Evolutionary conservation across 2,888 invertebrate genomes (phyloP).

Genomic region (Meganola albula): DNA sequence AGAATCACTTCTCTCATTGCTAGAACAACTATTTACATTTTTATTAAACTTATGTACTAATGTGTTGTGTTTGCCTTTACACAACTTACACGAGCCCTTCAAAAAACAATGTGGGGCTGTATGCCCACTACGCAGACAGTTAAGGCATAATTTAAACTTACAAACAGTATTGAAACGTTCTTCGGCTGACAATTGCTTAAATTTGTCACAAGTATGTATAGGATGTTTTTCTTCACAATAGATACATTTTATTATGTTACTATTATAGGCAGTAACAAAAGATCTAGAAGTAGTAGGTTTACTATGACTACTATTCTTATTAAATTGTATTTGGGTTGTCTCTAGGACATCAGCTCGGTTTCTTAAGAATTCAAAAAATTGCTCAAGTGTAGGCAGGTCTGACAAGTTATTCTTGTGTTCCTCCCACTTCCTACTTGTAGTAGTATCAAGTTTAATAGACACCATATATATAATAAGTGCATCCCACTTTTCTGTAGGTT

Average conservation of each 20-base stretch:
- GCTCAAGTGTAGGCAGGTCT: background rate
- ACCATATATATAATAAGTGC: too few relatives aligned
- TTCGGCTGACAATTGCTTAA: too few relatives aligned
- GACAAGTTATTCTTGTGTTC: background rate
- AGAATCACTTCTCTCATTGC: background rate
- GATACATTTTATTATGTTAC: too few relatives aligned
- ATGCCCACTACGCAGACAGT: background rate
- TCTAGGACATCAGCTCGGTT: constrained; percentile 2
- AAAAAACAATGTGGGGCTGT: background rate
- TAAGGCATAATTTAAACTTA: background rate
- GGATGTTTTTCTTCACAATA: too few relatives aligned
- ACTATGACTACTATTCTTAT: background rate
- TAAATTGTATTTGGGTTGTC: constrained; percentile 1
- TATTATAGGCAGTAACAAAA: background rate
- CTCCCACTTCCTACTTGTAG: constrained; percentile 1
- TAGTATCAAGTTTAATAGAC: background rate
- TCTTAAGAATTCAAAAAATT: constrained; percentile 1
- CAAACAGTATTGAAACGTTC: too few relatives aligned
- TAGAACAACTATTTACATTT: background rate
- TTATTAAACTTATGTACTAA: background rate
- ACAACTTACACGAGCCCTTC: too few relatives aligned
- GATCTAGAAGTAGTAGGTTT: constrained; percentile 1
- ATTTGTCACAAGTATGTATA: too few relatives aligned
- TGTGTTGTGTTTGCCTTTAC: too few relatives aligned
- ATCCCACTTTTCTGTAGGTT: constrained; percentile 1